phyloP scores from a whole-genome alignment of 1,140 invertebrate species.

The Euglossa dilemma region DNA sequence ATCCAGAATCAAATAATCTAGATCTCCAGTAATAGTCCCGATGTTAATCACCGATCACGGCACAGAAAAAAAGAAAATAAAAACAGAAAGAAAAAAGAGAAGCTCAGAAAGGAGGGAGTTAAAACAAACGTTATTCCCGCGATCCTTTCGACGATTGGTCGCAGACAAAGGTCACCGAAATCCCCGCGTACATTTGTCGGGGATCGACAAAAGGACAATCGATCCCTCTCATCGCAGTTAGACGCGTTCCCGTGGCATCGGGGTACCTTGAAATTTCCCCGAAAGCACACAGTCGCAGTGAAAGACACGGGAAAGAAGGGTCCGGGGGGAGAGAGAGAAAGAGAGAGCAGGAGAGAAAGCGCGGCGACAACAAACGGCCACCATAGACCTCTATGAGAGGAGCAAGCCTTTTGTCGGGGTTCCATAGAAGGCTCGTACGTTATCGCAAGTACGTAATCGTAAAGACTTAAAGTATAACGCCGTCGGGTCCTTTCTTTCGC shows the following conservation, averaged over 20 bases:
- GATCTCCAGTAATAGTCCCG: background rate
- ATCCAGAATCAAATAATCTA: too few relatives aligned
- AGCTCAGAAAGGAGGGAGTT: background rate
- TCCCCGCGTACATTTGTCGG: background rate
- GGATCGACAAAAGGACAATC: slow-evolving; percentile 19
- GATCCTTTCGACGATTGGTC: background rate
- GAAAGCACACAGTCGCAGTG: background rate
- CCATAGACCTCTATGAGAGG: slow-evolving; percentile 25
- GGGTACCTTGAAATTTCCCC: slow-evolving; percentile 1
- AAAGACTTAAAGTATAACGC: slow-evolving; percentile 60
- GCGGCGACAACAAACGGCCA: slow-evolving; percentile 5
- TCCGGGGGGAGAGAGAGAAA: too few relatives aligned
- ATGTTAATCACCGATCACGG: background rate
- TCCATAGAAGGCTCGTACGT: slow-evolving; percentile 48
- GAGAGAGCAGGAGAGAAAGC: background rate
- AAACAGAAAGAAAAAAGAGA: too few relatives aligned
- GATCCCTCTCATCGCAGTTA: slow-evolving; percentile 16
- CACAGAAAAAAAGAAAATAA: background rate
- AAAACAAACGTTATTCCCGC: background rate
- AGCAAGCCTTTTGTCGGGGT: slow-evolving; percentile 43
- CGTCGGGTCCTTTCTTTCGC: slow-evolving; percentile 30
- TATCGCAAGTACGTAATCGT: slow-evolving; percentile 63
- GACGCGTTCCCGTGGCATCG: background rate
- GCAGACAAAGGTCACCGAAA: slow-evolving; percentile 16
- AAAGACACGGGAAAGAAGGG: background rate